phyloP scores from a whole-genome alignment of 2,113 vertebrate genomes.

The Marmota flaviventris region DNA sequence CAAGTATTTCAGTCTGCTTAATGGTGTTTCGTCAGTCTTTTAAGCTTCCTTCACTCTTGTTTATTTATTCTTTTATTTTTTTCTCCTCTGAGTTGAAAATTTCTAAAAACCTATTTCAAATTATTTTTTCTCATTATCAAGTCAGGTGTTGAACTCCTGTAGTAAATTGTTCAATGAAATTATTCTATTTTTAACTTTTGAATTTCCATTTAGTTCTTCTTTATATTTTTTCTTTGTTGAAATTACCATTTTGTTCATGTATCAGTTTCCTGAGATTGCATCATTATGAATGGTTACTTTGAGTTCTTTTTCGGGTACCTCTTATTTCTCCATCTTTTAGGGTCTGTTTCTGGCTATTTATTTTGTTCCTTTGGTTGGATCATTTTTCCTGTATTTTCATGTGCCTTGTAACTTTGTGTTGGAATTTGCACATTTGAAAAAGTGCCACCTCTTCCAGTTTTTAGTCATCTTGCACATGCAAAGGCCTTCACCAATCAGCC shows the following conservation, averaged over 20 bases:
- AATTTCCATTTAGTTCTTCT: background rate
- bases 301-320: background rate
- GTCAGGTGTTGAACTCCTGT: background rate
- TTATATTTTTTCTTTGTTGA: background rate
- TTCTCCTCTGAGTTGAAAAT: background rate
- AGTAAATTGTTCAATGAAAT: background rate
- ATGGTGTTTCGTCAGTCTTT: background rate
- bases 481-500: background rate
- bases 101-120: background rate
- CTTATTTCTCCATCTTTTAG: background rate
- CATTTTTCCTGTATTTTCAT: background rate
- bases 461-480: background rate
- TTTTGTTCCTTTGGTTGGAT: background rate
- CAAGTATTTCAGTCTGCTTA: background rate
- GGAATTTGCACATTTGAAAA: background rate
- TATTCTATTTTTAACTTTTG: background rate
- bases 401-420: background rate
- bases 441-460: background rate
- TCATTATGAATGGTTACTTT: background rate
- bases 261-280: background rate
- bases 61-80: background rate
- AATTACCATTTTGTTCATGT: background rate
- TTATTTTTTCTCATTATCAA: background rate
- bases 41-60: background rate
- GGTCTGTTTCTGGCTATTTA: background rate